Base-by-base conservation (phyloP, 2,888 invertebrate species). In the Patella depressa region DNA sequence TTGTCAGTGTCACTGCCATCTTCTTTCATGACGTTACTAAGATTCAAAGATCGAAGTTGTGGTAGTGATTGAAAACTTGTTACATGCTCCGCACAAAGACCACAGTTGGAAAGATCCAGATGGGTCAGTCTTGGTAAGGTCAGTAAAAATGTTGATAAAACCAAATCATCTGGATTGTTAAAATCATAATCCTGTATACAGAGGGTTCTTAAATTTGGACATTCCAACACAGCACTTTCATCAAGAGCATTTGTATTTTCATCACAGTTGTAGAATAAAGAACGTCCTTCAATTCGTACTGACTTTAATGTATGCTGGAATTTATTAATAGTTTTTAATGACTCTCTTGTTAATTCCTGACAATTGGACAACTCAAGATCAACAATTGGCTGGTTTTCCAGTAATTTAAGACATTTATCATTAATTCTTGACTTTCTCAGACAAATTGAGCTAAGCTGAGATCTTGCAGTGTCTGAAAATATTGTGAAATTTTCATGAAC, bases 281-380 rank as follows among this genome's bases (percentile, higher is more conserved):
- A 79, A 76, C 79, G 78, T 9, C 81, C 84, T 3, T 95, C 95
- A 85, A 96, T 93, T 85, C 94, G 94, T 19, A 97, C 91, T 1
- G 94, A 94, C 75, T 94, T 93, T 76, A 97, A 92, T 88, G 95
- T 95, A 80, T 94, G 93, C 59, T 95, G 95, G 89, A 95, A 93
- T 77, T 93, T 93, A 84, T 95, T 95, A 74, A 97, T 94, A 77
- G 94, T 92, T 79, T 94, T 93, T 80, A 96, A 93, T 34, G 95
- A 94, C 34, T 92, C 59, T 55, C 71, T 71, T 19, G 69, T 71
- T 4, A 79, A 94, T 93, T 9, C 95, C 94, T 71, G 14, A 90
- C 96, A 96, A 86, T 96, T 94, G 78, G 94, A 94, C 82, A 97
- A 93, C 84, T 96, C 95, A 73, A 98, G 92, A 82, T 95, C 95